Percentiles rank a stretch among this genome's conserved stretches.
Conservation (phyloP, 1,140 invertebrate genomes). For the Oreohelix idahoensis region DNA sequence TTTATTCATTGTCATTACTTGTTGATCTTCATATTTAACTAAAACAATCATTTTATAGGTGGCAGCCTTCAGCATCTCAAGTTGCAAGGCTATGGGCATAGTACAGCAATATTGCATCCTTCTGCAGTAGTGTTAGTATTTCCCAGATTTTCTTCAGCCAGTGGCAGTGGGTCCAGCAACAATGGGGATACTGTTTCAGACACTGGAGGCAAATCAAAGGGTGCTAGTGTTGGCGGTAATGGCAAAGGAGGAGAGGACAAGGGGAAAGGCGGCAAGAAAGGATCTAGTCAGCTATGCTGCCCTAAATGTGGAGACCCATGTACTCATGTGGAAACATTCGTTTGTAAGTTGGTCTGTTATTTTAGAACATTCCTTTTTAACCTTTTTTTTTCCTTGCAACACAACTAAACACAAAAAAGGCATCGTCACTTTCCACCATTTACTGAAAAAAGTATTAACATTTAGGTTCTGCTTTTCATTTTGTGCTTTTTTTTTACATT, state of each 20-base stretch:
- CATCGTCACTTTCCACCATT: no score
- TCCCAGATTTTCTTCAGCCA: not conserved
- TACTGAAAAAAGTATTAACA: no score
- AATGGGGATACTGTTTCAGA: slow-evolving; percentile 3
- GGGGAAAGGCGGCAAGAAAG: slow-evolving; percentile 54
- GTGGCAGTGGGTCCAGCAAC: not conserved
- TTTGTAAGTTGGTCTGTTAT: slow-evolving; percentile 80
- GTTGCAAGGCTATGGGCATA: not conserved
- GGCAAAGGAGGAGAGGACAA: slow-evolving; percentile 45
- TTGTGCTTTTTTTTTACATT: no score
- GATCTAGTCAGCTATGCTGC: slow-evolving; percentile 82
- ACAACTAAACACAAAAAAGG: no score
- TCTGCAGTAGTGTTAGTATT: not conserved
- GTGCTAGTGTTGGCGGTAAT: slow-evolving; percentile 13
- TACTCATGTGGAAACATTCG: slow-evolving; percentile 96
- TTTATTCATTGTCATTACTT: no score
- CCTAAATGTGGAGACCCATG: slow-evolving; percentile 97
- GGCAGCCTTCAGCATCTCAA: not conserved
- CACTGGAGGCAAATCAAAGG: slow-evolving; percentile 44
- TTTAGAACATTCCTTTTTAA: no score
- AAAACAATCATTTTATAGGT: not conserved
- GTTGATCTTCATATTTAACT: not conserved
- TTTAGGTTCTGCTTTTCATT: no score
- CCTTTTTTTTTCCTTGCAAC: no score
- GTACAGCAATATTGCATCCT: not conserved